phyloP scores from a whole-genome alignment of 2,888 invertebrate species.

The Campoplex capitator region DNA sequence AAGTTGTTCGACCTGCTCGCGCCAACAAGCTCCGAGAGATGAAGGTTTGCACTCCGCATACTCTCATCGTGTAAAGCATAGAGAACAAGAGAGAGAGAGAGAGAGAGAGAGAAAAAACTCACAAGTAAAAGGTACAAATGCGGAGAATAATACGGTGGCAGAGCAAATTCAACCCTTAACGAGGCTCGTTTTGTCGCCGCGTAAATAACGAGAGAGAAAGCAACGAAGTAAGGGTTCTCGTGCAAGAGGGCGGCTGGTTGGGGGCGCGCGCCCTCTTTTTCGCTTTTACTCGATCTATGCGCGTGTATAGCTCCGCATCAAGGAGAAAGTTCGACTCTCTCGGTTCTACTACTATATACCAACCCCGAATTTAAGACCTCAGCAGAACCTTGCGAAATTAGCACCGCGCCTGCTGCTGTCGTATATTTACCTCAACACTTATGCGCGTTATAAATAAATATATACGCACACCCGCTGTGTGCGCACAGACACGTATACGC shows the following conservation, averaged over 20 bases:
- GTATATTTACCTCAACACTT: slow-evolving; percentile 19
- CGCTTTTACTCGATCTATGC: slow-evolving; percentile 31
- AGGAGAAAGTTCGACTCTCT: slow-evolving; percentile 63
- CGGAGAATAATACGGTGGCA: slow-evolving; percentile 20
- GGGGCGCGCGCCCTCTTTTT: background rate
- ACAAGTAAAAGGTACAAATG: slow-evolving; percentile 22
- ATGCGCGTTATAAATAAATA: slow-evolving; percentile 1
- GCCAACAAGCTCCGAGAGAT: slow-evolving; percentile 35
- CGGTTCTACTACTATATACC: slow-evolving; percentile 2
- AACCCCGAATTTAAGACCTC: slow-evolving; percentile 57
- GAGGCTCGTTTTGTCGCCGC: slow-evolving; percentile 67
- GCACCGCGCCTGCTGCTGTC: slow-evolving; percentile 45
- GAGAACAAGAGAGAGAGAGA: background rate
- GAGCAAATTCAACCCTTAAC: slow-evolving; percentile 66
- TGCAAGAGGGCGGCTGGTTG: slow-evolving; percentile 16
- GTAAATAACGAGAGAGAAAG: slow-evolving; percentile 64
- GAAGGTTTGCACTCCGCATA: slow-evolving; percentile 26
- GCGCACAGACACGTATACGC: background rate
- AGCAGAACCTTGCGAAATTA: slow-evolving; percentile 64
- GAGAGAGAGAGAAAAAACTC: slow-evolving; percentile 21
- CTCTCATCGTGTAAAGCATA: slow-evolving; percentile 36
- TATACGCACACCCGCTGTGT: background rate
- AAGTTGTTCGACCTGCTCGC: slow-evolving; percentile 2
- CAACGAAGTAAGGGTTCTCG: slow-evolving; percentile 25
- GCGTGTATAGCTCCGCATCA: background rate